phyloP scores from a whole-genome alignment of 2,113 vertebrate genomes.

The Gallinago jamesoni region DNA sequence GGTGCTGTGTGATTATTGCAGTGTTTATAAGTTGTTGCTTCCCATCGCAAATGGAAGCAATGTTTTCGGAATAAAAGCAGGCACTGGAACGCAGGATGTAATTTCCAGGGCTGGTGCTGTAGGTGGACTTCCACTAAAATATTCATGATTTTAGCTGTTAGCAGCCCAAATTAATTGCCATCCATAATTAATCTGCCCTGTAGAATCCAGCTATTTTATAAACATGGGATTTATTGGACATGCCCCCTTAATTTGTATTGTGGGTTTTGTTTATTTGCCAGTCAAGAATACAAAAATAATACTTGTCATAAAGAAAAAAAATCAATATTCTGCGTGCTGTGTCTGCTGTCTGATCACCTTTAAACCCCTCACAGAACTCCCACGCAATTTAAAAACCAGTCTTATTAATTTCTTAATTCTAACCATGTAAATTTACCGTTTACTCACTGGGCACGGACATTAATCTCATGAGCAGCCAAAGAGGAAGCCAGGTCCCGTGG shows the following conservation, averaged over 20 bases:
- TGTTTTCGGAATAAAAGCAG: background rate
- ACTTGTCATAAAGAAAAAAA: background rate
- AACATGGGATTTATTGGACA: background rate
- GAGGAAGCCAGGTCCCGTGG: background rate
- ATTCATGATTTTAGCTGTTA: background rate
- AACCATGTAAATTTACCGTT: rapidly evolving
- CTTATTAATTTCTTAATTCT: background rate
- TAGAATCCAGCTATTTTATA: background rate
- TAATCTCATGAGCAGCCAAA: background rate
- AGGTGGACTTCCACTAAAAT: background rate
- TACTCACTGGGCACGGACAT: rapidly evolving
- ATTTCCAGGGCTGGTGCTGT: background rate
- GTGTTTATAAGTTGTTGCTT: background rate
- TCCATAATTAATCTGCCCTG: background rate
- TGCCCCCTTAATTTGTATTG: background rate
- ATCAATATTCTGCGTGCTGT: background rate
- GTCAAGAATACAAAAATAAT: background rate
- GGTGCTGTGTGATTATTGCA: background rate
- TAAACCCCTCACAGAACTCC: background rate
- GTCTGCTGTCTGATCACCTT: background rate
- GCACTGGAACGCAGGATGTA: background rate
- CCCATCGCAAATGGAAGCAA: background rate
- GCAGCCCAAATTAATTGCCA: conserved; percentile 8
- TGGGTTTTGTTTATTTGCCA: background rate
- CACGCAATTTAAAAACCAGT: background rate